Base-by-base conservation (phyloP, 2,888 invertebrate genomes). In the Prosopocoilus inquinatus region DNA sequence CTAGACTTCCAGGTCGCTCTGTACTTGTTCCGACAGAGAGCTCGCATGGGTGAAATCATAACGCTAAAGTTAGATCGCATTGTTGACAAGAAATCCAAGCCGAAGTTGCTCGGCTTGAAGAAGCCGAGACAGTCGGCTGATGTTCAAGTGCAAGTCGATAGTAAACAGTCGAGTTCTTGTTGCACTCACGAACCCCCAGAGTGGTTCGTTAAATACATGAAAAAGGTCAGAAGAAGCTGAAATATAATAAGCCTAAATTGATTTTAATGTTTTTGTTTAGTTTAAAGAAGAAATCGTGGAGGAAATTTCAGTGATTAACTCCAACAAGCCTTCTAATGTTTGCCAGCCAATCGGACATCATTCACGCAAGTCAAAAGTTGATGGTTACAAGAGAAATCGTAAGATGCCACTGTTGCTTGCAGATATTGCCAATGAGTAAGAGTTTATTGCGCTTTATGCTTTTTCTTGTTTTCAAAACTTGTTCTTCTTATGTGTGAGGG, bases 1-100 rank as follows among this genome's bases (percentile, higher is more conserved):
- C 70, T 70, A 16, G 78, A 78, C 60, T 80, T 79, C 53, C 73
- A 76, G 55, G 73, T 77, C 48, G 79, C 78, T 20, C 60, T 79
- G 47, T 75, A 76, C 50, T 68, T 70, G 4, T 77, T 76, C 53
- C 64, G 76, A 28, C 65, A 74, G 53, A 70, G 72, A 53, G 76
- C 78, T 1, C 67, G 73, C 33, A 67, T 70, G 56, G 73, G 73
- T 2, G 74, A 75, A 51, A 67, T 74, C 28, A 75, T 77, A 20
- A 71, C 71, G 33, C 61, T 79, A 8, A 73, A 70, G 58, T 55
- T 78, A 28, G 76, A 76, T 33, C 69, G 71, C 50, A 62, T 72
- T 36, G 65, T 64, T 15, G 58, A 64, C 34, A 44, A 33, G 38
- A 57, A 50, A 38, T 28, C 20, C 20, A 28, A 28, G 20, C 20